phyloP scores from a whole-genome alignment of 2,888 invertebrate species.

The Drosophila hamatofila region DNA sequence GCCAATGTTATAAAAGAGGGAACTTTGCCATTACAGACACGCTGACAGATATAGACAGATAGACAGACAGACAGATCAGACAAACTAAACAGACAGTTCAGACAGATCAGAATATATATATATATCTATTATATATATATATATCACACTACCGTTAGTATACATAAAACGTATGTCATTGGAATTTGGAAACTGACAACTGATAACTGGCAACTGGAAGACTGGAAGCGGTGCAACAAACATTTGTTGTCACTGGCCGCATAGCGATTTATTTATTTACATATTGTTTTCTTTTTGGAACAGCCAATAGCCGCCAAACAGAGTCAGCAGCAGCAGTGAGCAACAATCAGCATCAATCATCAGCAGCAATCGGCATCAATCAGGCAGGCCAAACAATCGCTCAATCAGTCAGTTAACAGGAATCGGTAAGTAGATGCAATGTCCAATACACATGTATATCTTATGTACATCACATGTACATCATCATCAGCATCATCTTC shows the following conservation, averaged over 20 bases:
- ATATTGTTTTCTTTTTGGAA: conserved; percentile 5
- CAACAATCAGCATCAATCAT: conserved; percentile 12
- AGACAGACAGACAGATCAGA: background rate
- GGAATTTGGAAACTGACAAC: conserved; percentile 4
- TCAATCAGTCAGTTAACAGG: conserved; percentile 22
- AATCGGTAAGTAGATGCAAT: conserved; percentile 25
- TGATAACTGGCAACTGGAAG: conserved; percentile 2
- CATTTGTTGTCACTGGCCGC: background rate
- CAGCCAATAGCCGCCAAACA: conserved; percentile 15
- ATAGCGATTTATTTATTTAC: background rate
- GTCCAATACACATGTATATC: background rate
- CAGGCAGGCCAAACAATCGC: conserved; percentile 4
- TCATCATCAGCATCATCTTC: background rate
- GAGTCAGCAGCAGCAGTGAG: conserved; percentile 5
- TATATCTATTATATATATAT: background rate
- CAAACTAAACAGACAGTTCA: background rate
- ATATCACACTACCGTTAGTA: background rate
- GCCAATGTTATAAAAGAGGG: background rate
- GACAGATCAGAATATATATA: background rate
- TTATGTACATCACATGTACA: background rate
- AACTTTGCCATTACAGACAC: background rate
- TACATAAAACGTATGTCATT: background rate
- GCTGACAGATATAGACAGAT: background rate
- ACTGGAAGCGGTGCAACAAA: conserved; percentile 13
- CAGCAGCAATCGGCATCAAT: conserved; percentile 11